Evolutionary conservation across 1,140 invertebrate genomes (phyloP).

Genomic region (Liolophura sinensis): DNA sequence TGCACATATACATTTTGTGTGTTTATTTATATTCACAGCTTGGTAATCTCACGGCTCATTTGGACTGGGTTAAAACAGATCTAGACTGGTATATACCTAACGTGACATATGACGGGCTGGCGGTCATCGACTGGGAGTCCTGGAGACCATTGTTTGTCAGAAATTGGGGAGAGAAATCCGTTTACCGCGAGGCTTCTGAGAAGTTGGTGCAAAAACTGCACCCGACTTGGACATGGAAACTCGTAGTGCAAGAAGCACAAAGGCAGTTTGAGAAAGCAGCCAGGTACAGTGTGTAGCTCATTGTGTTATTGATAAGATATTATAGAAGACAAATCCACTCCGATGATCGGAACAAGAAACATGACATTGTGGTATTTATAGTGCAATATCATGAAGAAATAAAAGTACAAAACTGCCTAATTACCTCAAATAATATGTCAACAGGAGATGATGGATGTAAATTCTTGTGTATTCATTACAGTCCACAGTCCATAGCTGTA

Average conservation of each 20-base stretch:
- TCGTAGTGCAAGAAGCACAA: slow-evolving; percentile 18
- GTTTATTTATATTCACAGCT: slow-evolving; percentile 62
- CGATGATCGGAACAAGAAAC: too few species aligned
- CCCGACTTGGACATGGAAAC: slow-evolving; percentile 20
- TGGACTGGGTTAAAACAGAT: slow-evolving; percentile 5
- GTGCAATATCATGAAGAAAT: too few species aligned
- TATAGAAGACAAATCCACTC: too few species aligned
- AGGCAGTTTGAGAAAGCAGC: slow-evolving; percentile 22
- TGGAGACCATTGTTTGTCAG: slow-evolving; percentile 77
- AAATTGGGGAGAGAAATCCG: slow-evolving; percentile 66
- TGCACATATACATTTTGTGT: too few species aligned
- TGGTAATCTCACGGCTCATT: slow-evolving; percentile 63
- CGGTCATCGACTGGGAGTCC: slow-evolving; percentile 81
- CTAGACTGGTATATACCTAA: slow-evolving; percentile 13
- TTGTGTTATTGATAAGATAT: too few species aligned
- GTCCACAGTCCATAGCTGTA: too few species aligned
- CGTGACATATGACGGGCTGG: slow-evolving; percentile 64
- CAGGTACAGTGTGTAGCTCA: slow-evolving; percentile 12
- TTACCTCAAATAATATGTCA: too few species aligned
- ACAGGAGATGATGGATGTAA: too few species aligned
- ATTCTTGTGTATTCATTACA: too few species aligned
- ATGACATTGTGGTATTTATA: too few species aligned
- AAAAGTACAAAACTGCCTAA: too few species aligned
- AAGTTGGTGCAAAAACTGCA: slow-evolving; percentile 16
- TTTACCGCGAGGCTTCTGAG: slow-evolving; percentile 25